phyloP scores from a whole-genome alignment of 37 sponge, comb jelly and placozoan species.

The Lycopodina hypogea region DNA sequence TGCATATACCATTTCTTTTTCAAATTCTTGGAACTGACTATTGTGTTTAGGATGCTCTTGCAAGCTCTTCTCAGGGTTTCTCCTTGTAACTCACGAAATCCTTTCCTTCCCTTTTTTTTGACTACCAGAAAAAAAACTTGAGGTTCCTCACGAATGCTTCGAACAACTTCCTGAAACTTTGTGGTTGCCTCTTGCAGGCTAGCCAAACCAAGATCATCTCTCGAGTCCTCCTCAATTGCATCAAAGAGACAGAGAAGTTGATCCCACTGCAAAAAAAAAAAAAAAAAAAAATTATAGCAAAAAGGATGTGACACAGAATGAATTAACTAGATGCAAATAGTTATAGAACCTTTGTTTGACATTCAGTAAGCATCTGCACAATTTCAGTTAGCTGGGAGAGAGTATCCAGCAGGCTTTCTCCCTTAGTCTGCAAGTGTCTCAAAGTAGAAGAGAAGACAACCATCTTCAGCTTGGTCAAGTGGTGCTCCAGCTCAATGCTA shows the following conservation, averaged over 20 bases:
- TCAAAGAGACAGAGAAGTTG: constrained; percentile 44
- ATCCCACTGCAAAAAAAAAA: constrained; percentile 46
- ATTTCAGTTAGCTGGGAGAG: constrained; percentile 48
- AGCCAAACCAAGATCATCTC: constrained; percentile 8
- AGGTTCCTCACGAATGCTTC: constrained; percentile 47
- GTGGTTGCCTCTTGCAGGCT: constrained; percentile 47
- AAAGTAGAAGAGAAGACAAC: constrained; percentile 41
- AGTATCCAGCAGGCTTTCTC: constrained; percentile 13
- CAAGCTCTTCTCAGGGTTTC: constrained; percentile 40
- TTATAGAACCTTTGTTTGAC: constrained; percentile 58
- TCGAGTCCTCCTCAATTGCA: not conserved
- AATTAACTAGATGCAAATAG: not conserved
- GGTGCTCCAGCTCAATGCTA: constrained; percentile 32
- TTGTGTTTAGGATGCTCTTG: not conserved
- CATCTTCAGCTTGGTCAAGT: constrained; percentile 45
- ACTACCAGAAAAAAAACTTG: constrained; percentile 51
- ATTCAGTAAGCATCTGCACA: constrained; percentile 16
- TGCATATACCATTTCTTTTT: not conserved
- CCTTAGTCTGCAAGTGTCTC: constrained; percentile 24
- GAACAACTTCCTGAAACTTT: constrained; percentile 42
- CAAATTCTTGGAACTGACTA: constrained; percentile 26
- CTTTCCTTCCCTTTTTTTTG: constrained; percentile 66
- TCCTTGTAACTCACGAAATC: constrained; percentile 77
- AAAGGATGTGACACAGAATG: too few relatives aligned
- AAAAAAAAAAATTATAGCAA: not conserved